A percentile compares a stretch with the other conserved stretches of the same genome.
Evolutionary conservation across 2,888 invertebrate genomes (phyloP).

Genomic region (Saturnia pavonia): DNA sequence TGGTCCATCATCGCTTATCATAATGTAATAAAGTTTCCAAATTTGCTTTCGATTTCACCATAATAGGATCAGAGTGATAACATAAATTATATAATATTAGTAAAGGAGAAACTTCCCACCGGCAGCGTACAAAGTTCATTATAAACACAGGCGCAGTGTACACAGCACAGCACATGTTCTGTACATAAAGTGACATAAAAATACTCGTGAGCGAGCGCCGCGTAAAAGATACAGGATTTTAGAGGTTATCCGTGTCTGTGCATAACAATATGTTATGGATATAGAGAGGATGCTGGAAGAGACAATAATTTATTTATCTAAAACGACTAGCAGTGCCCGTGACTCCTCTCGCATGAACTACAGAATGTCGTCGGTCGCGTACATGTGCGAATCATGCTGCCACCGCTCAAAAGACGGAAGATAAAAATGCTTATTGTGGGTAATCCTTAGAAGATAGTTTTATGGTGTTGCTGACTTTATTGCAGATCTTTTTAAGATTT

Average conservation of each 20-base stretch:
- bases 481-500: too few relatives aligned
- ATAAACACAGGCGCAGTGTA: slow-evolving; percentile 26
- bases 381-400: too few relatives aligned
- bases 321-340: too few relatives aligned
- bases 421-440: too few relatives aligned
- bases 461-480: too few relatives aligned
- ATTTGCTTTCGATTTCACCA: not conserved
- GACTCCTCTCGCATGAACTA: too few relatives aligned
- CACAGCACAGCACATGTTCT: slow-evolving; percentile 37
- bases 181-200: slow-evolving; percentile 41
- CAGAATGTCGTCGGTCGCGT: too few relatives aligned
- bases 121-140: slow-evolving; percentile 4
- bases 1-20: not conserved
- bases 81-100: not conserved
- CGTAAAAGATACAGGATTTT: slow-evolving; percentile 62
- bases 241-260: slow-evolving; percentile 60
- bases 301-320: slow-evolving; percentile 20
- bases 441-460: too few relatives aligned
- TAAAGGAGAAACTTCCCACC: slow-evolving; percentile 1
- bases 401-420: too few relatives aligned
- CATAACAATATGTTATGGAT: slow-evolving; percentile 35
- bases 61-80: not conserved
- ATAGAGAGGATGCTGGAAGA: slow-evolving; percentile 37
- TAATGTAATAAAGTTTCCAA: not conserved
- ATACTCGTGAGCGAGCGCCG: slow-evolving; percentile 34